Evolutionary conservation across 2,113 vertebrate genomes (phyloP).

Genomic region (Ornithorhynchus anatinus): DNA sequence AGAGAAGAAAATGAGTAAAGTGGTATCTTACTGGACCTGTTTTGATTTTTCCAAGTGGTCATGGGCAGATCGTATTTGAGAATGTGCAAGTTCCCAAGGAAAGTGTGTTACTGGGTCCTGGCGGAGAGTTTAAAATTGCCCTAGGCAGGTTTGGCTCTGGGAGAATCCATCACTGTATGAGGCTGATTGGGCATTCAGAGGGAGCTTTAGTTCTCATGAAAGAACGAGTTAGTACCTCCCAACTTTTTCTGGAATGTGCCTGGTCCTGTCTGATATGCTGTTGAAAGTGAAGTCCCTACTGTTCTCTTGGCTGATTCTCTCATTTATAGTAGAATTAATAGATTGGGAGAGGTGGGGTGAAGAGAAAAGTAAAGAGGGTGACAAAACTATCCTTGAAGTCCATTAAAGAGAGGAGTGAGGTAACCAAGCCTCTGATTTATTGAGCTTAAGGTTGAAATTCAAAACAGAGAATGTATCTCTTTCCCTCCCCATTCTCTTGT

Average conservation of each 20-base stretch:
- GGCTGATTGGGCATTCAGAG: slow-evolving; percentile 58
- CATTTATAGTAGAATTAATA: neutral
- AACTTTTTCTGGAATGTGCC: accelerated
- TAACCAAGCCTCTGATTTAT: neutral
- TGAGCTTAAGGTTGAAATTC: neutral
- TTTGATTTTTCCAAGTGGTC: slow-evolving; percentile 56
- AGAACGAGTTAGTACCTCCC: slow-evolving; percentile 48
- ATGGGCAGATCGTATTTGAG: slow-evolving; percentile 62
- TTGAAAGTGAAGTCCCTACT: neutral
- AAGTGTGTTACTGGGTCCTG: slow-evolving; percentile 58
- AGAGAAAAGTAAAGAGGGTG: no score
- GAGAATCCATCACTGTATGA: slow-evolving; percentile 69
- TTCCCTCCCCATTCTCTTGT: neutral
- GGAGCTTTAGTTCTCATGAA: slow-evolving; percentile 66
- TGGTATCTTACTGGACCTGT: accelerated
- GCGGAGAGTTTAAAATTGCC: slow-evolving; percentile 67
- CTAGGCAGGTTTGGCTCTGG: slow-evolving; percentile 67
- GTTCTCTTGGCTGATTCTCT: neutral
- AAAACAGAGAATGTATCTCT: neutral
- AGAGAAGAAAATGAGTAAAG: accelerated
- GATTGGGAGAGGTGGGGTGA: neutral
- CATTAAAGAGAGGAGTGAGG: neutral
- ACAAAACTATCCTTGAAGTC: no score
- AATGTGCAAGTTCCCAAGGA: slow-evolving; percentile 62
- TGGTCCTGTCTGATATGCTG: neutral